Percentiles rank a stretch among this genome's conserved stretches.
These are phyloP conservation scores for Euzophera pinguis DNA, from an alignment of 2,888 invertebrate genomes.

Conservation along the genomic window DNA sequence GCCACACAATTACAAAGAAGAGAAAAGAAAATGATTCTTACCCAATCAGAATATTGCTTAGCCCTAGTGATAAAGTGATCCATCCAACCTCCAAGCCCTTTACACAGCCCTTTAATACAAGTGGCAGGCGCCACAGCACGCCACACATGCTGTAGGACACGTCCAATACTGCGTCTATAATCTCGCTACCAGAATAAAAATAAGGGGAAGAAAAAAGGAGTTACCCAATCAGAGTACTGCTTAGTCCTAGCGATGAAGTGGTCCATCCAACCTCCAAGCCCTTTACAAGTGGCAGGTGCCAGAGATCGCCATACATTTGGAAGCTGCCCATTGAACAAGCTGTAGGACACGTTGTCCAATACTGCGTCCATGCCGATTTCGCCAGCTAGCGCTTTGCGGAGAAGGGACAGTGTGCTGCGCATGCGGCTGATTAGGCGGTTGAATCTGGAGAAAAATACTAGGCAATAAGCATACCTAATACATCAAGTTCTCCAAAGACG, in stretches of 20 bases:
- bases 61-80: slow-evolving; percentile 88
- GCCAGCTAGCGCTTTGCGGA: slow-evolving; percentile 91
- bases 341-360: slow-evolving; percentile 89
- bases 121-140: slow-evolving; percentile 90
- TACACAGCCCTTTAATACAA: too few relatives aligned
- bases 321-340: slow-evolving; percentile 91
- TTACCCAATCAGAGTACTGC: slow-evolving; percentile 89
- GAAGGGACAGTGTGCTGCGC: slow-evolving; percentile 83
- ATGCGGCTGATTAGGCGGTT: slow-evolving; percentile 88
- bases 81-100: slow-evolving; percentile 93
- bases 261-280: slow-evolving; percentile 92
- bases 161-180: slow-evolving; percentile 85
- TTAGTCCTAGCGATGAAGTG: slow-evolving; percentile 86
- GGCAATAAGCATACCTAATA: slow-evolving; percentile 8
- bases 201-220: too few relatives aligned
- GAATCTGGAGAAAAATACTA: slow-evolving; percentile 68
- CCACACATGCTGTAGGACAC: slow-evolving; percentile 92
- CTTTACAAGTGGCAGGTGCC: slow-evolving; percentile 92
- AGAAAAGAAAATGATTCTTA: slow-evolving; percentile 37
- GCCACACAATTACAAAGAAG: too few relatives aligned
- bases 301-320: slow-evolving; percentile 89
- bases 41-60: slow-evolving; percentile 88
- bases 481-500: too few relatives aligned
- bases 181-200: too few relatives aligned
- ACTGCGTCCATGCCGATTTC: slow-evolving; percentile 95